phyloP scores from a whole-genome alignment of 2,113 vertebrate genomes.

The Salvelinus namaycush region DNA sequence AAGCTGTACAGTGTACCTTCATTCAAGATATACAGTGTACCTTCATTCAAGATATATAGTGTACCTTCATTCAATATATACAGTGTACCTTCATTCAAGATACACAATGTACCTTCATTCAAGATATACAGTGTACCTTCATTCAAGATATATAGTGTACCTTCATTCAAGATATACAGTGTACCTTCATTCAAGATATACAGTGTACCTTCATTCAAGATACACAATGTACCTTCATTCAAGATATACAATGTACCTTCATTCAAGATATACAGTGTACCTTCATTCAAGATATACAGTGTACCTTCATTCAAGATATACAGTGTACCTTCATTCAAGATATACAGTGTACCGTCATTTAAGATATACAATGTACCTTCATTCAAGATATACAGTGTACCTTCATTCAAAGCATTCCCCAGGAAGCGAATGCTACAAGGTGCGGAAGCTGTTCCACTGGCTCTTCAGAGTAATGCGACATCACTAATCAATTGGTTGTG shows the following conservation, averaged over 20 bases:
- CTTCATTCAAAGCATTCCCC: slow-evolving; percentile 20
- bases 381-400: slow-evolving; percentile 39
- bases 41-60: slow-evolving; percentile 31
- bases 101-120: slow-evolving; percentile 30
- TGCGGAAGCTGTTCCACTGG: slow-evolving; percentile 4
- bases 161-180: slow-evolving; percentile 37
- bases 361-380: slow-evolving; percentile 38
- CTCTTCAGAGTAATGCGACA: slow-evolving; percentile 56
- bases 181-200: slow-evolving; percentile 38
- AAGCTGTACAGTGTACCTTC: slow-evolving; percentile 38
- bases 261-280: neutral
- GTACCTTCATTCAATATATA: slow-evolving; percentile 36
- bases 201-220: slow-evolving; percentile 29
- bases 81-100: slow-evolving; percentile 26
- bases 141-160: slow-evolving; percentile 37
- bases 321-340: slow-evolving; percentile 27
- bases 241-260: slow-evolving; percentile 39
- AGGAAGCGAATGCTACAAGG: slow-evolving; percentile 11
- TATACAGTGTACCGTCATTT: slow-evolving; percentile 33
- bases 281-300: slow-evolving; percentile 29
- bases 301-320: slow-evolving; percentile 38
- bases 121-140: slow-evolving; percentile 38
- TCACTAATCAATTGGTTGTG: slow-evolving; percentile 65
- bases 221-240: slow-evolving; percentile 35
- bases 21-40: slow-evolving; percentile 37